phyloP scores from a whole-genome alignment of 1,140 invertebrate genomes.

The Charaxes varanes region DNA sequence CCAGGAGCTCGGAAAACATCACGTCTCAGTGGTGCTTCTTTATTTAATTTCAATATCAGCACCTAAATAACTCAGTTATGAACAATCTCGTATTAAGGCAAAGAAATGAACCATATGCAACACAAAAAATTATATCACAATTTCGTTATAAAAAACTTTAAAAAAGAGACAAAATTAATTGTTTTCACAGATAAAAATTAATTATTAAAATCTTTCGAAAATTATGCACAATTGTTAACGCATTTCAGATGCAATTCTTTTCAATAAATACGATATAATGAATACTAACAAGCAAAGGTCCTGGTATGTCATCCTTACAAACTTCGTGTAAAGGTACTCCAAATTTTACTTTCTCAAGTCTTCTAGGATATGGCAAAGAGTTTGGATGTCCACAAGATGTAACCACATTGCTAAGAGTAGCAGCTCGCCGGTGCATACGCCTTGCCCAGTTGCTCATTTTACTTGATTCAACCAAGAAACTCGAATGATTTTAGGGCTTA shows the following conservation, averaged over 20 bases:
- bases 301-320: slow-evolving; percentile 94
- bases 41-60: slow-evolving; percentile 94
- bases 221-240: too few species aligned
- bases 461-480: slow-evolving; percentile 1
- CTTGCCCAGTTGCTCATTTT: slow-evolving; percentile 93
- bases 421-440: slow-evolving; percentile 90
- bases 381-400: slow-evolving; percentile 88
- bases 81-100: slow-evolving; percentile 10
- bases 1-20: slow-evolving; percentile 96
- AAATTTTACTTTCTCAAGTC: slow-evolving; percentile 95
- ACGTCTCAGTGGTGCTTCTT: slow-evolving; percentile 93
- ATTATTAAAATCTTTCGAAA: too few species aligned
- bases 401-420: slow-evolving; percentile 90
- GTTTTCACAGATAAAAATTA: too few species aligned
- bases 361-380: slow-evolving; percentile 83
- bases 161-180: not conserved
- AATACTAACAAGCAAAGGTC: slow-evolving; percentile 86
- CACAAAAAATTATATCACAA: not conserved
- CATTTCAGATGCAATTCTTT: too few species aligned
- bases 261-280: slow-evolving; percentile 9
- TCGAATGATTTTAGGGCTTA: slow-evolving; percentile 7
- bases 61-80: slow-evolving; percentile 74
- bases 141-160: not conserved
- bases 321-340: slow-evolving; percentile 91
- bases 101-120: slow-evolving; percentile 7